Base-by-base conservation (phyloP, 2,888 invertebrate species). In the Sesia apiformis region DNA sequence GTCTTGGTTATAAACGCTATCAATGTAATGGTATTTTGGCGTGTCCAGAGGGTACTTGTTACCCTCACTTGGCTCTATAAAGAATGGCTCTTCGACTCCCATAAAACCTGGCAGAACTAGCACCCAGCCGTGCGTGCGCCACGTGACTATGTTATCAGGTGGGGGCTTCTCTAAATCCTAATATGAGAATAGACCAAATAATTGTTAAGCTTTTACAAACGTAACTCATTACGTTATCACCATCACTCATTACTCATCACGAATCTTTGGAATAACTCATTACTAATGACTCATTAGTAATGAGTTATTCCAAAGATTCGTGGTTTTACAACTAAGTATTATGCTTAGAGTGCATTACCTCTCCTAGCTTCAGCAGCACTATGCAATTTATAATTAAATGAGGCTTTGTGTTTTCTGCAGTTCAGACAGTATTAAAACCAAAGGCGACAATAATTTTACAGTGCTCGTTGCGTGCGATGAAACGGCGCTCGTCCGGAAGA, bases 51-150 rank as follows among this genome's bases (percentile, higher is more conserved):
- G 88, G 60, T 93, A 91, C 0, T 85, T 73, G 8, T 91, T 86
- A 0, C 97, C 98, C 0, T 96, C 95, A 8, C 94, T 92, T 1
- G 97, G 94, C 69, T 98, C 98, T 46, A 98, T 93, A 75, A 97
- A 98, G 76, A 94, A 92, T 0, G 93, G 92, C 57, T 91, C 90
- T 3, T 88, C 83, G 0, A 95, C 81, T 41, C 92, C 93, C 61
- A 91, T 82, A 56, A 73, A 77, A 0, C 83, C 83, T 2, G 93
- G 91, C 51, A 94, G 70, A 4, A 98, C 83, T 3, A 95, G 81
- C 3, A 97, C 93, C 98, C 98, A 98, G 0, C 94, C 93, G 78
- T 98, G 98, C 1, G 95, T 87, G 46, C 96, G 91, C 72, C 92
- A 91, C 3, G 93, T 93, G 59, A 92, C 91, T 53, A 93, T 90